Base-by-base conservation (phyloP, 2,888 invertebrate genomes). In the Conomelus anceps region DNA sequence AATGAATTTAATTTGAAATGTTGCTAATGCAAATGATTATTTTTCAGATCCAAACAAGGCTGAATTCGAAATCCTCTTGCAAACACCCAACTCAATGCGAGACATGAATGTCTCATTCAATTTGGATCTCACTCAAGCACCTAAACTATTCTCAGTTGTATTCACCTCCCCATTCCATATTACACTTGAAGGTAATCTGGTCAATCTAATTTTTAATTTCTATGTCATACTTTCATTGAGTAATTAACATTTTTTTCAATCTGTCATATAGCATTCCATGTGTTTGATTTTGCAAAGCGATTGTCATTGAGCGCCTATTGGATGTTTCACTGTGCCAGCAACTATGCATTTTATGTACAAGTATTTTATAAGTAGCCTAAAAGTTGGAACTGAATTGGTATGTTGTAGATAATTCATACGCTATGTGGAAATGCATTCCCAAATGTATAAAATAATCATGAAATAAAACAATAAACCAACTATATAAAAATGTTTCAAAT, bases 21-120 rank as follows among this genome's bases (percentile, higher is more conserved):
- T 4, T 34, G 17, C 11, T 34, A 34, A 9, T 34, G 17, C 34
- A 34, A 34, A 1, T 34, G 3, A 9, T 34, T 34, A 9, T 34
- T 89, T 89, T 87, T 0, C 88, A 90, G 90, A 89, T 22, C 92
- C 93, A 0, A 93, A 93, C 7, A 93, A 93, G 88, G 92, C 93
- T 20, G 93, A 94, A 22, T 93, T 95, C 7, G 95, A 94, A 92
- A 90, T 94, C 0, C 91, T 93, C 0, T 90, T 95, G 22, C 95
- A 95, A 91, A 95, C 96, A 0, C 96, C 97, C 0, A 96, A 96
- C 85, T 96, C 96, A 0, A 94, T 95, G 91, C 93, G 93, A 0
- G 94, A 96, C 95, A 97, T 90, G 85, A 95, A 95, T 90, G 94
- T 96, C 0, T 94, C 95, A 88, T 89, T 97, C 0, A 92, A 93